Evolutionary conservation across 2,888 invertebrate genomes (phyloP).

Genomic region (Himalopsyche tibetana): DNA sequence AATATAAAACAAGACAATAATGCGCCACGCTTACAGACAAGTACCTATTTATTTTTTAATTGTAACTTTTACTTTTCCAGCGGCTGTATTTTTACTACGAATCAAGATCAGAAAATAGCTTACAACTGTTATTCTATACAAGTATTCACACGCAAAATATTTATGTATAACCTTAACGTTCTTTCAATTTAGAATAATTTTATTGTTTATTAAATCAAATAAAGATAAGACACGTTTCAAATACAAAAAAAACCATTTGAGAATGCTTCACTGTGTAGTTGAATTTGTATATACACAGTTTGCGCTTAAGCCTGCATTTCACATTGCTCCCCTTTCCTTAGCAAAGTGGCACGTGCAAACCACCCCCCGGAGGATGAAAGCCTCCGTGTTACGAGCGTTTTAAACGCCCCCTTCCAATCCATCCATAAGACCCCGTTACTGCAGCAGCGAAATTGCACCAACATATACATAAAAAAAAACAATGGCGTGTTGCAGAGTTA

Average conservation of each 20-base stretch:
- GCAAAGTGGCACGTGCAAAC: constrained; percentile 49
- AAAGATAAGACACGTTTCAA: too few relatives aligned
- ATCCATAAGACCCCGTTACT: background rate
- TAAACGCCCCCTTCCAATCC: background rate
- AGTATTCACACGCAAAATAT: too few relatives aligned
- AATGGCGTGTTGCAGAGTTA: background rate
- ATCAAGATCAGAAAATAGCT: too few relatives aligned
- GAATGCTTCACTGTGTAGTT: background rate
- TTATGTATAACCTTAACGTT: too few relatives aligned
- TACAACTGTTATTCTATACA: too few relatives aligned
- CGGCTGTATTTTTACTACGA: too few relatives aligned
- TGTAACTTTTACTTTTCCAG: too few relatives aligned
- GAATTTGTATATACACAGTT: background rate
- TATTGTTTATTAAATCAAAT: too few relatives aligned
- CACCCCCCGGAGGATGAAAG: constrained; percentile 3
- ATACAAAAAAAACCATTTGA: background rate
- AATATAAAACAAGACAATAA: too few relatives aligned
- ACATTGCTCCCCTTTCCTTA: constrained; percentile 10
- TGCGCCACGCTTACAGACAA: too few relatives aligned
- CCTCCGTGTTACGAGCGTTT: background rate
- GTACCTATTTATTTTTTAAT: too few relatives aligned
- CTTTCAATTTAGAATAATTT: too few relatives aligned
- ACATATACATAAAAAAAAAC: background rate
- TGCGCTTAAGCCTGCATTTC: constrained; percentile 49
- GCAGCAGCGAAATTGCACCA: background rate